Evolutionary conservation across 2,888 invertebrate species (phyloP).

Genomic region (Morpho deidamia): DNA sequence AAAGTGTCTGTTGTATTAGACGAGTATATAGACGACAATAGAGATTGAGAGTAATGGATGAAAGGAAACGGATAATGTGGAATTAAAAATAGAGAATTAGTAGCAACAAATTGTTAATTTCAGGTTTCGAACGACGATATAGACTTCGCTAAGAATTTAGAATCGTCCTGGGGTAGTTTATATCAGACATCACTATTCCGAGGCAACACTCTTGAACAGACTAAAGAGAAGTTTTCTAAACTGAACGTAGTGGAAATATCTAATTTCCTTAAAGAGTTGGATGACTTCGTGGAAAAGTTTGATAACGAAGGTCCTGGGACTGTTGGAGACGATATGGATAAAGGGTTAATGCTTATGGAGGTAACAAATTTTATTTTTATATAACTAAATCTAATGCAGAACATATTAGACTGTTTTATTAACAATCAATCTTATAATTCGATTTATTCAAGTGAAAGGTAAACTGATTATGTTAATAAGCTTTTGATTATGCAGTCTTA

Average conservation of each 20-base stretch:
- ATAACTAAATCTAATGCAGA: too few species aligned
- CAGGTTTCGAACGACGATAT: constrained; percentile 77
- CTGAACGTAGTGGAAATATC: constrained; percentile 87
- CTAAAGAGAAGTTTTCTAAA: constrained; percentile 92
- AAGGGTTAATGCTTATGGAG: constrained; percentile 84
- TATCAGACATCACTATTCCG: constrained; percentile 84
- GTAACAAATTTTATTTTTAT: constrained; percentile 40
- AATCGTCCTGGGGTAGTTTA: constrained; percentile 83
- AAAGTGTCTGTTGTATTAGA: too few species aligned
- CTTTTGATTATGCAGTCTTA: too few species aligned
- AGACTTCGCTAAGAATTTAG: constrained; percentile 76
- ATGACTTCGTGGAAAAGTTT: constrained; percentile 85
- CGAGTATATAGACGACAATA: too few species aligned
- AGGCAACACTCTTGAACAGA: constrained; percentile 83
- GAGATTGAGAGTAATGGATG: too few species aligned
- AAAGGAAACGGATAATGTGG: too few species aligned
- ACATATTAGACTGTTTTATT: too few species aligned
- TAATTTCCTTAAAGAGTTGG: constrained; percentile 80
- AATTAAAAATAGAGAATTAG: too few species aligned
- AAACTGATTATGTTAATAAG: too few species aligned
- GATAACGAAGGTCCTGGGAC: constrained; percentile 87
- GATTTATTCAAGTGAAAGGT: too few species aligned
- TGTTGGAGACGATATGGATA: constrained; percentile 87
- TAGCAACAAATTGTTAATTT: background rate
- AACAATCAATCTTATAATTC: too few species aligned